Percentiles rank a stretch among this genome's conserved stretches.
Evolutionary conservation across 37 sponge, comb jelly and placozoan species (phyloP).

Genomic region (Beroe ovata): DNA sequence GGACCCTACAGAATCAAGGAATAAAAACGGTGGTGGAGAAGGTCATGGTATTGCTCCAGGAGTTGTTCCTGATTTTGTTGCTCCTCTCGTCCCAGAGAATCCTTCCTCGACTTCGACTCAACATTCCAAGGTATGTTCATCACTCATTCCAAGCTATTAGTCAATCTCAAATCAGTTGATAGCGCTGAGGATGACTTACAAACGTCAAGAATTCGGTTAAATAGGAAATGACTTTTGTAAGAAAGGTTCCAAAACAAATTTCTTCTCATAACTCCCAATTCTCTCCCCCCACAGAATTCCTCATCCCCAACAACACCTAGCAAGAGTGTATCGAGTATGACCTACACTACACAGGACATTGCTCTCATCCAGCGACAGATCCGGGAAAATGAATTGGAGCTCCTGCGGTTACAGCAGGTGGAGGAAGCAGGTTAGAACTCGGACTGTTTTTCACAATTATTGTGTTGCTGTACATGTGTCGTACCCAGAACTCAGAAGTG

Average conservation of each 20-base stretch:
- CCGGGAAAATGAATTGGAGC: background rate
- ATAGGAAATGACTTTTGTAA: no score
- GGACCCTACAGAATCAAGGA: no score
- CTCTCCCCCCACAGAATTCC: background rate
- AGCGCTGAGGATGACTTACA: no score
- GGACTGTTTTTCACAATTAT: background rate
- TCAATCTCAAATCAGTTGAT: no score
- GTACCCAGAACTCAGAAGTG: no score
- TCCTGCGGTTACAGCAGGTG: background rate
- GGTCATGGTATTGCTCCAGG: no score
- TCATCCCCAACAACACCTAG: constrained; percentile 1
- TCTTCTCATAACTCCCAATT: no score
- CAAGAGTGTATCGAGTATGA: background rate
- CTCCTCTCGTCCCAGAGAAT: background rate
- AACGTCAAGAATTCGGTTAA: no score
- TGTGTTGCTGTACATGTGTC: no score
- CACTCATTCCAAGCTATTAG: no score
- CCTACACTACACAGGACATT: constrained; percentile 31
- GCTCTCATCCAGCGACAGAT: background rate
- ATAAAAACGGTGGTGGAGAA: no score
- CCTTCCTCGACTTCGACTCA: constrained; percentile 2
- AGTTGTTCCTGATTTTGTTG: background rate
- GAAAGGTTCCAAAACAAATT: no score
- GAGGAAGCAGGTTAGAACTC: constrained; percentile 13
- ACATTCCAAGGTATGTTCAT: background rate